A percentile compares a stretch with the other conserved stretches of the same genome.
Evolutionary conservation across 1,140 invertebrate genomes (phyloP).

Genomic region (Yoshiicerus persimilis): DNA sequence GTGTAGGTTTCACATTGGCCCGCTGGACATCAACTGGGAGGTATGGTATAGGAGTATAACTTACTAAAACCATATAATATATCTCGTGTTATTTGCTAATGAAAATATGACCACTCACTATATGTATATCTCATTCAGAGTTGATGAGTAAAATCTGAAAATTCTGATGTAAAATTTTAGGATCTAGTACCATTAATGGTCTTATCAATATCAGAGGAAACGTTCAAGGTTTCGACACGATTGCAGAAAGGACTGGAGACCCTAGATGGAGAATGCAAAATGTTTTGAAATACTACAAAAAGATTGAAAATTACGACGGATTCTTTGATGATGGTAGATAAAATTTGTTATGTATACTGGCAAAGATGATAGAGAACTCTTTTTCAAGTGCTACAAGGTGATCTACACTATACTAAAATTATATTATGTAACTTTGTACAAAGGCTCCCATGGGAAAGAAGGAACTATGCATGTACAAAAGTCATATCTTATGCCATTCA

Average conservation of each 20-base stretch:
- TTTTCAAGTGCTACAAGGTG: background rate
- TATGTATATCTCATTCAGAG: too few species aligned
- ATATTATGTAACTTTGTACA: background rate
- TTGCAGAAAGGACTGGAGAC: constrained; percentile 9
- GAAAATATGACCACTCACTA: too few species aligned
- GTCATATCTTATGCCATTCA: background rate
- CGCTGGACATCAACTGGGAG: background rate
- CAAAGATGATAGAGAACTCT: background rate
- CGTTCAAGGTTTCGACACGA: constrained; percentile 31
- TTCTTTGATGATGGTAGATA: background rate
- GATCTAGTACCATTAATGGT: constrained; percentile 63
- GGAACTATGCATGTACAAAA: background rate
- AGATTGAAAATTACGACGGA: constrained; percentile 28
- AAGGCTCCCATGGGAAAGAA: background rate
- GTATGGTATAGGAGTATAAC: background rate
- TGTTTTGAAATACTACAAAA: constrained; percentile 25
- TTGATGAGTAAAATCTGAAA: background rate
- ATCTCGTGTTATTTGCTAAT: too few species aligned
- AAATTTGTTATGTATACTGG: background rate
- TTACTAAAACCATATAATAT: too few species aligned
- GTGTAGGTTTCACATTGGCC: background rate
- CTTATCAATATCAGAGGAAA: constrained; percentile 66
- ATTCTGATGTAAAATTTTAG: constrained; percentile 54
- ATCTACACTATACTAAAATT: background rate
- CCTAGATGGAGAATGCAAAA: constrained; percentile 31